phyloP scores from a whole-genome alignment of 2,888 invertebrate species.

The Anodontia alba region DNA sequence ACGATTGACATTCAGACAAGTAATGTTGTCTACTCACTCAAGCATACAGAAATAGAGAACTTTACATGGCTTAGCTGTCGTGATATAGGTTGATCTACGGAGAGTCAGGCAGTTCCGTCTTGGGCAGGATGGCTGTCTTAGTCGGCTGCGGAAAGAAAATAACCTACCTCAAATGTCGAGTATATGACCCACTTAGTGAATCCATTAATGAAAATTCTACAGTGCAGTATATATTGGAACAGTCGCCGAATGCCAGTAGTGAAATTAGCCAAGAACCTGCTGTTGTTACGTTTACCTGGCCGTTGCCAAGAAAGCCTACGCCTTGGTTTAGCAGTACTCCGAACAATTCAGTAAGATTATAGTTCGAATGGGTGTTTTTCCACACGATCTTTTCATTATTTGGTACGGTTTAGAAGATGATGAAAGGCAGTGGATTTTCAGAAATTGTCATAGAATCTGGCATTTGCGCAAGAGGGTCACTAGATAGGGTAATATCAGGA shows the following conservation, averaged over 20 bases:
- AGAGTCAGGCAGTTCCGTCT: no score
- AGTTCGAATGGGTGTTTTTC: slow-evolving; percentile 37
- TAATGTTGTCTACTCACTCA: not conserved
- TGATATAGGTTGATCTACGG: slow-evolving; percentile 6
- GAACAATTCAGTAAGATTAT: no score
- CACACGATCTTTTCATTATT: slow-evolving; percentile 42
- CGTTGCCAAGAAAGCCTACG: slow-evolving; percentile 44
- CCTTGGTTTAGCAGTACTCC: no score
- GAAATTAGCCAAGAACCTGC: not conserved
- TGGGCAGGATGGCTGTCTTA: slow-evolving; percentile 42
- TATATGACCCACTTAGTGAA: no score
- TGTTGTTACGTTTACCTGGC: no score
- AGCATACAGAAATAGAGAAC: not conserved
- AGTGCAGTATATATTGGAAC: no score
- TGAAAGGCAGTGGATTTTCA: no score
- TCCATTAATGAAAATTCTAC: no score
- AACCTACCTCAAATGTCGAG: no score
- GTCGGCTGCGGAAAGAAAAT: no score
- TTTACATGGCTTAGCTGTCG: slow-evolving; percentile 36
- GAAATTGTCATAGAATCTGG: no score
- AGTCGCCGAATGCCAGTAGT: no score
- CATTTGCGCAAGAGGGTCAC: slow-evolving; percentile 44
- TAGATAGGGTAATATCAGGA: slow-evolving; percentile 46
- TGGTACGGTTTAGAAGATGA: slow-evolving; percentile 41
- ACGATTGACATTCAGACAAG: slow-evolving; percentile 1